A percentile compares a stretch with the other conserved stretches of the same genome.
phyloP scores from a whole-genome alignment of 2,113 vertebrate species.

The Pangasianodon gigas region DNA sequence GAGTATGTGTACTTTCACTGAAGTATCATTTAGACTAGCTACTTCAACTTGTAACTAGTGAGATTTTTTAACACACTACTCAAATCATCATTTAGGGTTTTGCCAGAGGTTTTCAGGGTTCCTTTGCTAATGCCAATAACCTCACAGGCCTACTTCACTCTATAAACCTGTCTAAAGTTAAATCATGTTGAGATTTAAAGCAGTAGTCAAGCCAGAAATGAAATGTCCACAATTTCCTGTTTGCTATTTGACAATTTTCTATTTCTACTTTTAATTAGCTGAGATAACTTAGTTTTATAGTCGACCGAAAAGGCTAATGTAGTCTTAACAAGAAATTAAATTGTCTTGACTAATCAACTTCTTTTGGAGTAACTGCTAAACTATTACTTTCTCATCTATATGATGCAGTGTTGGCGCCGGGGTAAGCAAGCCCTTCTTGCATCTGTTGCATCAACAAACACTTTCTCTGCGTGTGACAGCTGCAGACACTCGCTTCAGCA shows the following conservation, averaged over 20 bases:
- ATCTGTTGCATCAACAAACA: conserved; percentile 54
- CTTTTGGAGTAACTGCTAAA: neutral
- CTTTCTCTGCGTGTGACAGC: conserved; percentile 60
- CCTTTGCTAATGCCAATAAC: neutral
- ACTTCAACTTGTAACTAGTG: neutral
- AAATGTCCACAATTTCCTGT: neutral
- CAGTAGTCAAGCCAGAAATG: neutral
- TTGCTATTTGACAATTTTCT: neutral
- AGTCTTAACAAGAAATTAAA: too few relatives aligned
- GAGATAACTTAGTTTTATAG: neutral
- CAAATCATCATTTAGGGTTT: neutral
- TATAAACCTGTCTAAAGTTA: neutral
- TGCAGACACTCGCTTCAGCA: conserved; percentile 60
- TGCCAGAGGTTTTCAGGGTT: too few relatives aligned
- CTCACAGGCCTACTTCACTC: neutral
- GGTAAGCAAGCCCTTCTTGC: conserved; percentile 34
- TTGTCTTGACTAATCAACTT: neutral
- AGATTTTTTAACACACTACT: neutral
- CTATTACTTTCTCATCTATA: neutral
- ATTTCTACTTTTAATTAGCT: neutral
- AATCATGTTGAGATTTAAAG: neutral
- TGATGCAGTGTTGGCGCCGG: neutral
- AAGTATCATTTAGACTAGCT: neutral
- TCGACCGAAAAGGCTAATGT: neutral
- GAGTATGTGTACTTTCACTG: neutral